Conservation (phyloP, 2,113 vertebrate species). For the Pteruthius melanotis region DNA sequence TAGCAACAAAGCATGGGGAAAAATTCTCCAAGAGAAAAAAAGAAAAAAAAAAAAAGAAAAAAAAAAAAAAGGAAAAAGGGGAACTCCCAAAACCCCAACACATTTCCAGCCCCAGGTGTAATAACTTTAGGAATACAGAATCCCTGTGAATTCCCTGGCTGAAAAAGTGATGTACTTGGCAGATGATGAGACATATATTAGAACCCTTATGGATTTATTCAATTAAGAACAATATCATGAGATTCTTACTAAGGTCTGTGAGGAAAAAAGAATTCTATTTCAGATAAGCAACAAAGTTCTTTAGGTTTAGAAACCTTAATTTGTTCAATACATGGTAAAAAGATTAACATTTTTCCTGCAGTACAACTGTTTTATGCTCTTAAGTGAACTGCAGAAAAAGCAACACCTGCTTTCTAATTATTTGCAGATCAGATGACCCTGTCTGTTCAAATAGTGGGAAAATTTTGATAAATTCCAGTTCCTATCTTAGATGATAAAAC, state of each 20-base stretch:
- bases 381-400: not conserved
- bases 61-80: too few relatives aligned
- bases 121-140: not conserved
- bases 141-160: not conserved
- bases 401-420: not conserved
- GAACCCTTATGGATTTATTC: constrained; percentile 15
- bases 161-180: not conserved
- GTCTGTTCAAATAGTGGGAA: not conserved
- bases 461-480: not conserved
- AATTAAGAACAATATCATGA: constrained; percentile 20
- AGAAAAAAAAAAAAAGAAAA: too few relatives aligned
- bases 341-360: not conserved
- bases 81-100: too few relatives aligned
- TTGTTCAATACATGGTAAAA: not conserved
- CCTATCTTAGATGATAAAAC: not conserved
- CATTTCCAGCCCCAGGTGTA: not conserved
- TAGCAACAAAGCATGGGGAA: too few relatives aligned
- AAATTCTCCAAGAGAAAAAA: too few relatives aligned
- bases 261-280: not conserved
- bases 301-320: not conserved
- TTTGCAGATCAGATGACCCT: not conserved
- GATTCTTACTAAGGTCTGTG: not conserved
- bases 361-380: not conserved
- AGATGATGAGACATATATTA: not conserved
- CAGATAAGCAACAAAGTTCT: not conserved